Evolutionary conservation across 1,140 invertebrate genomes (phyloP).

Genomic region (Drosophila setifemur): DNA sequence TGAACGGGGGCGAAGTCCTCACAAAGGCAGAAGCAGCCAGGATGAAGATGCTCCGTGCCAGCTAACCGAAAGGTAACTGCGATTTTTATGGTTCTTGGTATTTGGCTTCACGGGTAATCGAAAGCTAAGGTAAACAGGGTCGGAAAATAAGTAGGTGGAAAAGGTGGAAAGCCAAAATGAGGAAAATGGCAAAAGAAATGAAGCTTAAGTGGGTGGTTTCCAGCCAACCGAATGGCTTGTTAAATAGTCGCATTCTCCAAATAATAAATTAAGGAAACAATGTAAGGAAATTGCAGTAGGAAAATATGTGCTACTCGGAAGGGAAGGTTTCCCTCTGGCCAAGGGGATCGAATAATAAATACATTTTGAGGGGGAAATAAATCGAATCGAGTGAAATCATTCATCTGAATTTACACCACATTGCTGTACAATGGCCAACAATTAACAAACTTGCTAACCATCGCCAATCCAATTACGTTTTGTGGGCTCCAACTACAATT

Average conservation of each 20-base stretch:
- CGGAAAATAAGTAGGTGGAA: not conserved
- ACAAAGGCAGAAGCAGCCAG: not conserved
- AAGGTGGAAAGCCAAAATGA: not conserved
- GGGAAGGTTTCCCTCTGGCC: too few species aligned
- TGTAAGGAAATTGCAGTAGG: too few species aligned
- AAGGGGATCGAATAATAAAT: too few species aligned
- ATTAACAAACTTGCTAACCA: too few species aligned
- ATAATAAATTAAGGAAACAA: not conserved
- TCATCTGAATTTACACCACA: too few species aligned
- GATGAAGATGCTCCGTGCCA: constrained; percentile 9
- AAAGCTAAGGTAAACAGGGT: constrained; percentile 27
- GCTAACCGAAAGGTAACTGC: constrained; percentile 16
- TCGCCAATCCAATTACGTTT: too few species aligned
- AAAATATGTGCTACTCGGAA: too few species aligned
- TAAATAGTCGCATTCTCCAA: not conserved
- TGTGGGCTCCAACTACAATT: too few species aligned
- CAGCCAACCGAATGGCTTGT: not conserved
- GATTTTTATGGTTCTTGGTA: constrained; percentile 30
- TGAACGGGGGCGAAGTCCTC: not conserved
- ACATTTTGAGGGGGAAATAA: too few species aligned
- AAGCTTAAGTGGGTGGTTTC: not conserved
- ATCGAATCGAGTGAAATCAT: too few species aligned
- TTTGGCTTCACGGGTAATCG: constrained; percentile 42
- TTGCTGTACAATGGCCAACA: too few species aligned
- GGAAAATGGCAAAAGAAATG: not conserved